Conservation (phyloP, 2,888 invertebrate species). For the Rhagophthalmus giganteus region DNA sequence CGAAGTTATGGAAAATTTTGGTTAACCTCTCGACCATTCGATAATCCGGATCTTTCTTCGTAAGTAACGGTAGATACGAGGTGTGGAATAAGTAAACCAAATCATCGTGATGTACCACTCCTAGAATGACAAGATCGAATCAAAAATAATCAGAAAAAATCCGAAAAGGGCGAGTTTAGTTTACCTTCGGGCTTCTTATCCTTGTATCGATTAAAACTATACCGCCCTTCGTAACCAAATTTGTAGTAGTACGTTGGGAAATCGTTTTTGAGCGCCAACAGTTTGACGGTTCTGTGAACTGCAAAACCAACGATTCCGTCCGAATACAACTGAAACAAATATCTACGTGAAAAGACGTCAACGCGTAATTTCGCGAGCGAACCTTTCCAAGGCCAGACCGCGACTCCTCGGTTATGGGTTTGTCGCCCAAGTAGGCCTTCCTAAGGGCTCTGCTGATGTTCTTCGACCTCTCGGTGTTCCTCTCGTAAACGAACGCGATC, state of each 20-base stretch:
- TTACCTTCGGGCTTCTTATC: background rate
- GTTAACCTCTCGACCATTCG: conserved; percentile 49
- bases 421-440: conserved; percentile 56
- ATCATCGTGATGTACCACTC: conserved; percentile 45
- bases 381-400: conserved; percentile 55
- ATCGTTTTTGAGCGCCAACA: conserved; percentile 61
- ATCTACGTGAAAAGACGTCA: background rate
- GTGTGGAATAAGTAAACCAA: conserved; percentile 45
- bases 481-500: conserved; percentile 65
- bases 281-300: conserved; percentile 63
- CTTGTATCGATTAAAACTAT: conserved; percentile 53
- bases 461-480: conserved; percentile 57
- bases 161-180: too few species aligned
- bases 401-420: conserved; percentile 50
- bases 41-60: conserved; percentile 46
- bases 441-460: conserved; percentile 59
- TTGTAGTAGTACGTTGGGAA: conserved; percentile 64
- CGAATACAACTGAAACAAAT: conserved; percentile 57
- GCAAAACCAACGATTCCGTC: conserved; percentile 64
- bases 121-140: conserved; percentile 36
- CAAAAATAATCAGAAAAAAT: background rate
- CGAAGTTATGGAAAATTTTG: conserved; percentile 53
- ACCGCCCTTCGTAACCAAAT: conserved; percentile 64
- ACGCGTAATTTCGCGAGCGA: background rate
- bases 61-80: conserved; percentile 42